Conservation (phyloP, 2,888 invertebrate genomes). For the Unio delphinus region DNA sequence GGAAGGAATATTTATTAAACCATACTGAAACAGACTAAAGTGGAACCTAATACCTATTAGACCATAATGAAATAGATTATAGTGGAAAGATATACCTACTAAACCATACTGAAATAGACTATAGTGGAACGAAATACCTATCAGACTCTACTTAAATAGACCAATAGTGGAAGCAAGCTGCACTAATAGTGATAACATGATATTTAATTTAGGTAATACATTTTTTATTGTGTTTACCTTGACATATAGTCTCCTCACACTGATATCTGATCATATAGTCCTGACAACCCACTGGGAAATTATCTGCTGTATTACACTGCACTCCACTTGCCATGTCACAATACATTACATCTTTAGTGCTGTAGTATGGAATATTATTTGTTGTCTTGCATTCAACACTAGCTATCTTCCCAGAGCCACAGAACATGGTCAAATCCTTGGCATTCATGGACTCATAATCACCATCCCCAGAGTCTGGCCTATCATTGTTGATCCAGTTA, state of each 20-base stretch:
- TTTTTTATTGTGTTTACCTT: conserved; percentile 6
- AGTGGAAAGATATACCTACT: too few species aligned
- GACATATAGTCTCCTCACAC: conserved; percentile 40
- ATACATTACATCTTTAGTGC: conserved; percentile 49
- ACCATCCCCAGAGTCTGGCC: conserved; percentile 41
- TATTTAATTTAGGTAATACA: too few species aligned
- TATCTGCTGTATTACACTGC: conserved; percentile 74
- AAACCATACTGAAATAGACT: too few species aligned
- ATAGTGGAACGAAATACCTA: too few species aligned
- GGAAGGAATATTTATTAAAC: too few species aligned
- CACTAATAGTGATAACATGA: too few species aligned
- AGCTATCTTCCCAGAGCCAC: conserved; percentile 52
- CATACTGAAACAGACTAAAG: too few species aligned
- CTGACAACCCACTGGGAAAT: conserved; percentile 47
- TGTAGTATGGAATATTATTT: conserved; percentile 40
- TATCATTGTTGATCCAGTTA: conserved; percentile 52
- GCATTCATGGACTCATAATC: conserved; percentile 44
- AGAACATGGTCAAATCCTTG: conserved; percentile 45
- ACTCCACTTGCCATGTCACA: conserved; percentile 79
- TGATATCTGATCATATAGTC: conserved; percentile 67
- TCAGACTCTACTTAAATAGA: too few species aligned
- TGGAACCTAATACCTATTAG: too few species aligned
- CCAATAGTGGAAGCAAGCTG: too few species aligned
- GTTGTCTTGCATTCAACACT: conserved; percentile 61
- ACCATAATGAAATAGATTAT: too few species aligned